These are phyloP conservation scores for Oreohelix idahoensis DNA, from an alignment of 1,140 invertebrate genomes.

Conservation along the genomic window DNA sequence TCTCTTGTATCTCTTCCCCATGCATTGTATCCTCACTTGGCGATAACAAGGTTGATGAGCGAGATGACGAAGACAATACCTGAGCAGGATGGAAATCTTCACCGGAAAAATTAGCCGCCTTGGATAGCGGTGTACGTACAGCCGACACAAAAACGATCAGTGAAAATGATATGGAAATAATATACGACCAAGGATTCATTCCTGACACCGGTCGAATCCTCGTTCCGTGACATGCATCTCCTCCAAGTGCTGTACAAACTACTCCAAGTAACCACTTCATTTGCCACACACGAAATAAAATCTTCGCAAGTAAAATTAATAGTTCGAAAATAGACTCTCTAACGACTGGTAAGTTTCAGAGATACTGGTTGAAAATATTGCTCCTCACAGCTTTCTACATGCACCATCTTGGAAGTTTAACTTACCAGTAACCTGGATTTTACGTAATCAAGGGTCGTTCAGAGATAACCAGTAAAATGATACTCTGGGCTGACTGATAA, in stretches of 20 bases:
- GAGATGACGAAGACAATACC: neutral
- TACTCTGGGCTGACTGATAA: neutral
- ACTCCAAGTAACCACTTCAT: neutral
- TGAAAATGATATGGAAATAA: neutral
- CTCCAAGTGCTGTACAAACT: neutral
- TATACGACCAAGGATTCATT: neutral
- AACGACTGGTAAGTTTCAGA: neutral
- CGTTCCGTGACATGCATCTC: neutral
- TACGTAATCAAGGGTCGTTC: neutral
- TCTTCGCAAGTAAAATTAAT: neutral
- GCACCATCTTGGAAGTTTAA: neutral
- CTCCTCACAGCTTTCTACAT: neutral
- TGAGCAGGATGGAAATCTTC: constrained; percentile 7
- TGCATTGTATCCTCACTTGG: neutral
- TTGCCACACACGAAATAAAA: neutral
- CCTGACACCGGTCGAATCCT: neutral
- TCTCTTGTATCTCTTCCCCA: neutral
- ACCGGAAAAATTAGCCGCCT: neutral
- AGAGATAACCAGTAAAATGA: neutral
- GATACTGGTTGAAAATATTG: neutral
- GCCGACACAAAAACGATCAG: neutral
- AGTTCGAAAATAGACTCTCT: neutral
- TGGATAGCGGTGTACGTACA: neutral
- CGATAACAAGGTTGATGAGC: neutral
- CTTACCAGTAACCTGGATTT: neutral